phyloP scores from a whole-genome alignment of 2,888 invertebrate genomes.

The Dolomedes plantarius region DNA sequence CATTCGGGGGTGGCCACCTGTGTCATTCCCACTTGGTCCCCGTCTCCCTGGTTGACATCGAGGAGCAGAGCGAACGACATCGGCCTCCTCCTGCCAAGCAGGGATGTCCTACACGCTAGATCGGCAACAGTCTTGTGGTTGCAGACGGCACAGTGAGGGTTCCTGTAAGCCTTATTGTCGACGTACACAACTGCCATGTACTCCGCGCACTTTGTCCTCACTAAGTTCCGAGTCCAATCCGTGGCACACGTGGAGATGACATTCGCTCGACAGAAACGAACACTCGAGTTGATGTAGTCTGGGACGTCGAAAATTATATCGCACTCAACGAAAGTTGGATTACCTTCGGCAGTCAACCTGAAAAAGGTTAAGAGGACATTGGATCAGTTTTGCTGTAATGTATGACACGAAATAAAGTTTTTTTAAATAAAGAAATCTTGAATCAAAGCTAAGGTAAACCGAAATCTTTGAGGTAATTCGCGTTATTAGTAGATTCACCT shows the following conservation, averaged over 20 bases:
- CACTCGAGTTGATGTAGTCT: background rate
- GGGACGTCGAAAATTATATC: conserved; percentile 31
- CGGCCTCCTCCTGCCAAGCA: conserved; percentile 12
- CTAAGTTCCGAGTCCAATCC: background rate
- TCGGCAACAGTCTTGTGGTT: conserved; percentile 76
- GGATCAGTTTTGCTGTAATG: too few species aligned
- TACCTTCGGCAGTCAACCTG: background rate
- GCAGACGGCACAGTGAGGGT: conserved; percentile 79
- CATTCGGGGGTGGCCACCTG: conserved; percentile 76
- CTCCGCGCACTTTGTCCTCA: conserved; percentile 75
- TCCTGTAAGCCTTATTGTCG: conserved; percentile 76
- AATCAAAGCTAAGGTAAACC: too few species aligned
- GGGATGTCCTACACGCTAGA: background rate
- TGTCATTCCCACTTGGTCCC: conserved; percentile 72
- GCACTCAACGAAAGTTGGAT: background rate
- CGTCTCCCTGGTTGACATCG: conserved; percentile 47
- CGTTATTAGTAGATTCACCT: too few species aligned
- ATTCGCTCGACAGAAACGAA: conserved; percentile 25
- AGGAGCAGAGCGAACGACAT: conserved; percentile 35
- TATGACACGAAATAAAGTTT: too few species aligned
- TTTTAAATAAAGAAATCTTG: too few species aligned
- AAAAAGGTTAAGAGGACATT: too few species aligned
- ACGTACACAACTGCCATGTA: conserved; percentile 78
- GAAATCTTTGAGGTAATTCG: too few species aligned
- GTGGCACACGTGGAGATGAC: conserved; percentile 12